phyloP scores from a whole-genome alignment of 2,113 vertebrate species.

The Nannospalax galili region DNA sequence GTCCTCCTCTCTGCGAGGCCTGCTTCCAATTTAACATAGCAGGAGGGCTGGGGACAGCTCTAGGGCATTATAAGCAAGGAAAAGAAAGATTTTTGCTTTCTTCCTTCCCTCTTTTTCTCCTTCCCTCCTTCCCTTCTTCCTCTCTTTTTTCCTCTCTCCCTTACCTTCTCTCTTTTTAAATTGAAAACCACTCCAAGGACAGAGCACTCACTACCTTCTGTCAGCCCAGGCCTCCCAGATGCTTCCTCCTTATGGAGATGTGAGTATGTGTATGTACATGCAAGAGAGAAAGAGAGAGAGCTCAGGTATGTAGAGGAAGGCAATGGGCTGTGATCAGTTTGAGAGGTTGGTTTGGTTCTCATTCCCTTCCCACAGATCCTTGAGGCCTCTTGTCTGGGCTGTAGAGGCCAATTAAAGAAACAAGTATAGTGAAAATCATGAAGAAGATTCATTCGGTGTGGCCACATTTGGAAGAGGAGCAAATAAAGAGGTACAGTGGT shows the following conservation, averaged over 20 bases:
- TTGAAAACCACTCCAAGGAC: not conserved
- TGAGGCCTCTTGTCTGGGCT: not conserved
- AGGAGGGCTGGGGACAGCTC: not conserved
- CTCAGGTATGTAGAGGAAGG: not conserved
- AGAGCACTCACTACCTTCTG: not conserved
- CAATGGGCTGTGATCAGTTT: rapidly evolving
- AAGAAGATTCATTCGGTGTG: not conserved
- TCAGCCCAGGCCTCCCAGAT: not conserved
- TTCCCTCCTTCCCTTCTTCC: not conserved
- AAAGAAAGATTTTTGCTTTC: not conserved
- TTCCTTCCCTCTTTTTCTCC: not conserved
- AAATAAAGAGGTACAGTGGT: not conserved
- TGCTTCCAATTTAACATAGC: not conserved
- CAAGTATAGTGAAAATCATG: not conserved
- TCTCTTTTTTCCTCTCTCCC: not conserved
- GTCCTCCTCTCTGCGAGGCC: not conserved
- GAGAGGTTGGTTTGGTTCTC: not conserved
- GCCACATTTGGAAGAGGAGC: not conserved
- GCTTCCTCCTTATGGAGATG: not conserved
- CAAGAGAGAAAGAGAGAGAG: too few relatives aligned
- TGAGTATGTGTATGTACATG: not conserved
- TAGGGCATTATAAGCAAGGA: not conserved
- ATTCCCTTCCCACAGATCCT: not conserved
- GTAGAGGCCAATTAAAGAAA: not conserved
- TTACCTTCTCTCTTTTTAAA: not conserved